Percentiles rank a stretch among this genome's conserved stretches.
Conservation (phyloP, 1,140 invertebrate genomes). For the Aphaenogaster rudis region DNA sequence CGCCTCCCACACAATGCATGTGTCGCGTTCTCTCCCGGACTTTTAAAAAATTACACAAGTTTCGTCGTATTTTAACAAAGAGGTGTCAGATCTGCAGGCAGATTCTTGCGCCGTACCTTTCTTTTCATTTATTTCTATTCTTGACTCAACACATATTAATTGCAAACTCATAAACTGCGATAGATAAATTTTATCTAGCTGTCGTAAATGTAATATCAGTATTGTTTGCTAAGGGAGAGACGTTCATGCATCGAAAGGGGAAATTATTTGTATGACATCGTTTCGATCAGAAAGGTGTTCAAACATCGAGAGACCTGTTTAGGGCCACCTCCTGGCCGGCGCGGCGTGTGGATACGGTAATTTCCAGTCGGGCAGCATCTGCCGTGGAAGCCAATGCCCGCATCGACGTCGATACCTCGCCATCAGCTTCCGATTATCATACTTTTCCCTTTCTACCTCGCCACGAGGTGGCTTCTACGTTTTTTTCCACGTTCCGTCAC, state of each 20-base stretch:
- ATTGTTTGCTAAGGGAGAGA: neutral
- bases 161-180: neutral
- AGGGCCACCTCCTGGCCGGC: conserved; percentile 29
- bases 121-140: neutral
- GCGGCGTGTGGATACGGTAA: conserved; percentile 25
- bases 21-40: neutral
- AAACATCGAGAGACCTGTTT: conserved; percentile 27
- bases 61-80: neutral
- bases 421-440: conserved; percentile 58
- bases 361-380: conserved; percentile 56
- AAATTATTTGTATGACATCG: neutral
- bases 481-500: conserved; percentile 7
- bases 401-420: conserved; percentile 36
- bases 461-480: neutral
- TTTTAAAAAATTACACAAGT: neutral
- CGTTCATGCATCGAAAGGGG: neutral
- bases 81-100: neutral
- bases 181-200: conserved; percentile 27
- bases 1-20: neutral
- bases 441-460: conserved; percentile 36
- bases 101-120: neutral
- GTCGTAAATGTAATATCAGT: neutral
- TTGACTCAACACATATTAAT: neutral
- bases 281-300: conserved; percentile 6
- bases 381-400: conserved; percentile 55